Evolutionary conservation across 2,888 invertebrate genomes (phyloP).

Genomic region (Phortica magna): DNA sequence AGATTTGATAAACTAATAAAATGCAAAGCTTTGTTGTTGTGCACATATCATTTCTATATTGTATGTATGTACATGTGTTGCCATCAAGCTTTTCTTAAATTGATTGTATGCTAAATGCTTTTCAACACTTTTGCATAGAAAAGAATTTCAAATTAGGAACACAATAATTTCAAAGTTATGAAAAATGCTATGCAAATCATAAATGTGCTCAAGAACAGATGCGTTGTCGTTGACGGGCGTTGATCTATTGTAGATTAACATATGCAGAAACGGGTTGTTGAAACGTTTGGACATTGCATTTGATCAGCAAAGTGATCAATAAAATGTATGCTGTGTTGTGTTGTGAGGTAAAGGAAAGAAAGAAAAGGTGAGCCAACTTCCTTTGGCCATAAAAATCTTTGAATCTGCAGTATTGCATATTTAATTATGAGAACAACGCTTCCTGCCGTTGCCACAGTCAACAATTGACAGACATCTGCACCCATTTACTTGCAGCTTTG

Average conservation of each 20-base stretch:
- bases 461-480: conserved; percentile 57
- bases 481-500: conserved; percentile 63
- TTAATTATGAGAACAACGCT: conserved; percentile 65
- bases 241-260: not conserved
- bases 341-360: not conserved
- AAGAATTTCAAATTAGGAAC: not conserved
- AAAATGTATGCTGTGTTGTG: not conserved
- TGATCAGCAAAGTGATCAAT: not conserved
- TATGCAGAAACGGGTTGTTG: not conserved
- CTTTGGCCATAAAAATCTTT: not conserved
- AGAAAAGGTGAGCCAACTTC: not conserved
- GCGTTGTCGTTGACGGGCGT: too few relatives aligned
- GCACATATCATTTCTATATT: too few relatives aligned
- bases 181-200: not conserved
- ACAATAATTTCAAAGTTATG: not conserved
- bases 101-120: too few relatives aligned
- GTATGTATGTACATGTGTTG: too few relatives aligned
- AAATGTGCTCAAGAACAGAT: not conserved
- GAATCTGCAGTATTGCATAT: conserved; percentile 52
- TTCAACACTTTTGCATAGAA: too few relatives aligned
- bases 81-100: too few relatives aligned
- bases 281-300: not conserved
- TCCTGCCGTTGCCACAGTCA: conserved; percentile 39
- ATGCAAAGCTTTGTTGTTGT: too few relatives aligned
- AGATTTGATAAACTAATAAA: too few relatives aligned